Evolutionary conservation across 1,140 invertebrate genomes (phyloP), one percentile per base, ranked within the genome.

Genomic region (Drosophila albomicans): DNA sequence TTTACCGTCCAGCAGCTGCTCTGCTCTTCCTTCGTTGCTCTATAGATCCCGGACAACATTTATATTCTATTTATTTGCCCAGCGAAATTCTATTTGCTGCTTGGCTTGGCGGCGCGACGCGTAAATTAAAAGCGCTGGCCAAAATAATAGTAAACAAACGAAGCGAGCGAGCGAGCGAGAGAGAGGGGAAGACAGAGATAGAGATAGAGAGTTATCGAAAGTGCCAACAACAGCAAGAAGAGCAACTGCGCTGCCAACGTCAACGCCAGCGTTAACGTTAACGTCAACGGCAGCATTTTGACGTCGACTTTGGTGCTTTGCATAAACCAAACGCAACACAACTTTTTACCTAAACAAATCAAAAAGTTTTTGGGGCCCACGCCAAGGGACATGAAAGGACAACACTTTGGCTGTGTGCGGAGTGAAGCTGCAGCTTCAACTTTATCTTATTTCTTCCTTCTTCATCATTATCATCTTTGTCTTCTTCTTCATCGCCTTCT

Each of bases 21-120:
- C 30, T 30, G 7, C 16, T 28, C 25, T 5, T 38, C 16, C 20
- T 15, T 15, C 35, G 43, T 10, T 30, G 16, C 15, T 1, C 35
- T 56, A 13, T 32, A 28, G 16, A 52, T 43, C 8, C 61, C 38
- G 58, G 35, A 61, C 58, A 64, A 68, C 77, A 87, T 80, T 82
- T 68, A 72, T 76, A 87, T 73, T 79, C 52, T 74, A 88, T 88
- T 70, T 88, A 72, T 80, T 77, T 88, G 52, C 52, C 28, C 48
- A 56, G 41, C 61, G 57, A 73, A 85, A 82, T 86, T 88, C 69
- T 87, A 87, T 88, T 88, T 87, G 84, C 82, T 82, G 82, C 79
- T 87, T 88, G 82, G 84, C 84, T 86, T 68, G 62, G 20, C 56
- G 59, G 61, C n/a, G 67, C 58, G 32, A 48, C 71, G 61, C 64